phyloP scores from a whole-genome alignment of 2,888 invertebrate genomes.

The Agrypnus murinus region DNA sequence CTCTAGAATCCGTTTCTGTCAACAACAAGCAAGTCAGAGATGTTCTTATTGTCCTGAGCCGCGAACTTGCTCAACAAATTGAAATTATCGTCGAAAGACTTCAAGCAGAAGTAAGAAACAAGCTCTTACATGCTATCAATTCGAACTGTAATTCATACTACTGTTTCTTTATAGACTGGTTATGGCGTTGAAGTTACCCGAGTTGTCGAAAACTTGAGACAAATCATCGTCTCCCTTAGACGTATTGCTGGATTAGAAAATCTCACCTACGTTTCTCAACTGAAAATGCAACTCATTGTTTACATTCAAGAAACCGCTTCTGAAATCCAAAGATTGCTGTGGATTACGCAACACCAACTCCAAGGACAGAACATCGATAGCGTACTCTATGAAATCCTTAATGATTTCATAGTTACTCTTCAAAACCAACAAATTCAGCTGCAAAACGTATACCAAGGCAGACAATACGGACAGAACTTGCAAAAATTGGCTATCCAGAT shows the following conservation, averaged over 20 bases:
- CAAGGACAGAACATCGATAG: slow-evolving; percentile 2
- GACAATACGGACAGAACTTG: slow-evolving; percentile 13
- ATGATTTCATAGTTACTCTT: slow-evolving; percentile 32
- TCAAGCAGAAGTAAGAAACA: not conserved
- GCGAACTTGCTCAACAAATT: slow-evolving; percentile 13
- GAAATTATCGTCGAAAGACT: not conserved
- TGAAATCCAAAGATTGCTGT: slow-evolving; percentile 35
- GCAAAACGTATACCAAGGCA: slow-evolving; percentile 39
- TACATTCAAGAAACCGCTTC: slow-evolving; percentile 27
- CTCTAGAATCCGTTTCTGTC: slow-evolving; percentile 24
- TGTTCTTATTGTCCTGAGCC: not conserved
- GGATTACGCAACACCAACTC: not conserved
- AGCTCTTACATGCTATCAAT: too few relatives aligned
- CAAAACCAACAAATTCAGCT: slow-evolving; percentile 36
- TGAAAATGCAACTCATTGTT: slow-evolving; percentile 4
- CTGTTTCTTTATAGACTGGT: not conserved
- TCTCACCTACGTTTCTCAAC: not conserved
- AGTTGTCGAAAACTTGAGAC: slow-evolving; percentile 31
- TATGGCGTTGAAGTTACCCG: not conserved
- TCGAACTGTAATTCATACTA: too few relatives aligned
- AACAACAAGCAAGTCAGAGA: slow-evolving; percentile 17
- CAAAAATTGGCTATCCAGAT: slow-evolving; percentile 35
- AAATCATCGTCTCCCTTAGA: slow-evolving; percentile 21
- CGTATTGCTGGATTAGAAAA: not conserved
- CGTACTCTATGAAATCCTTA: slow-evolving; percentile 24